phyloP scores from a whole-genome alignment of 2,797 vertebrate genomes.

The Propithecus deckenii region DNA sequence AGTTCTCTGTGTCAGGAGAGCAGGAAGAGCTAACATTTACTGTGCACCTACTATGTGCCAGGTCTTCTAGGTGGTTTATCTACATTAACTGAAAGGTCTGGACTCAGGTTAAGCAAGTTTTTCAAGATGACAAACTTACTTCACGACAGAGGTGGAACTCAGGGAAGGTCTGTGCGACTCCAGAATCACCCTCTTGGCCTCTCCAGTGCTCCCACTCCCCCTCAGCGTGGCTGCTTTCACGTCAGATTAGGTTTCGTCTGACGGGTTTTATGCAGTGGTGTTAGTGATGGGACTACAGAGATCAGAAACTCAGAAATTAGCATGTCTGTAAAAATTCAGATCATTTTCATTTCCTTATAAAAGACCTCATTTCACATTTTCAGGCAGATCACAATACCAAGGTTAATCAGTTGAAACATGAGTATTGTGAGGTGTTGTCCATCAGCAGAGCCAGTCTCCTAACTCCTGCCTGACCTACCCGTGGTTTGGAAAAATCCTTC shows the following conservation, averaged over 20 bases:
- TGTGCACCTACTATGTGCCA: background rate
- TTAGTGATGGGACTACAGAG: background rate
- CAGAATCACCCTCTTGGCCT: background rate
- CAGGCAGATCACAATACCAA: background rate
- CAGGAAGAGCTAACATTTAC: background rate
- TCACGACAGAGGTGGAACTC: background rate
- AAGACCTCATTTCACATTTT: conserved; percentile 8
- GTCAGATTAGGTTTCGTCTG: background rate
- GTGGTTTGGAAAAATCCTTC: background rate
- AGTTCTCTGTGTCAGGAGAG: background rate
- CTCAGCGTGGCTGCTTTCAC: background rate
- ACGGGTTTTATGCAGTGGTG: background rate
- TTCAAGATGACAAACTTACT: background rate
- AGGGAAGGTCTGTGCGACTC: background rate
- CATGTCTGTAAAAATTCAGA: background rate
- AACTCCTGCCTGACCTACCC: background rate
- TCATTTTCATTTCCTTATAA: background rate
- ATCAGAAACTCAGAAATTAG: background rate
- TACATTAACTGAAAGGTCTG: background rate
- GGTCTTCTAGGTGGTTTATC: background rate
- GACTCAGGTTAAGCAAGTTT: background rate
- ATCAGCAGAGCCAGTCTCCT: background rate
- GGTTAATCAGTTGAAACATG: conserved; percentile 18
- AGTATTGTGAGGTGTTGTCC: background rate
- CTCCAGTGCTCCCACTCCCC: background rate